Evolutionary conservation across 2,888 invertebrate species (phyloP).

Genomic region (Leucozona laternaria): DNA sequence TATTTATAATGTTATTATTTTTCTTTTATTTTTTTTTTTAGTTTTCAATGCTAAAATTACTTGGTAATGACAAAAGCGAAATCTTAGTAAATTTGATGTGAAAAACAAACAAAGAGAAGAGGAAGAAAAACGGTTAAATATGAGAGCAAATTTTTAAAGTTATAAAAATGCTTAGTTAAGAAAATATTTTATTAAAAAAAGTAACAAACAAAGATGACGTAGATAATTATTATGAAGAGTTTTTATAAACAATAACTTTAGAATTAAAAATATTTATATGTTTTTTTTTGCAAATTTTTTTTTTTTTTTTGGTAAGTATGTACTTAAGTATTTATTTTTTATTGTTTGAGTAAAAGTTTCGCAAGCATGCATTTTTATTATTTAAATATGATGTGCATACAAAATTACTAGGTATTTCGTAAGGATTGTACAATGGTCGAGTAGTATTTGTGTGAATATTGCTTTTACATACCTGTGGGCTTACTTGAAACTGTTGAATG

Average conservation of each 20-base stretch:
- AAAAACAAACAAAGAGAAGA: conserved; percentile 70
- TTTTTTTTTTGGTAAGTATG: conserved; percentile 18
- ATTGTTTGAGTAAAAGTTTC: conserved; percentile 67
- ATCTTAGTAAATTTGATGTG: conserved; percentile 71
- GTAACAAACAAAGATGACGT: conserved; percentile 33
- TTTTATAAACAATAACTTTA: background rate
- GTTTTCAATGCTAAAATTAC: conserved; percentile 71
- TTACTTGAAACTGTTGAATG: conserved; percentile 96
- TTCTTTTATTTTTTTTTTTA: conserved; percentile 39
- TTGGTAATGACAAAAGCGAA: conserved; percentile 75
- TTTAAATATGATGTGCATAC: conserved; percentile 74
- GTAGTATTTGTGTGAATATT: conserved; percentile 68
- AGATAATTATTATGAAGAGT: conserved; percentile 13
- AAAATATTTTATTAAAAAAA: conserved; percentile 31
- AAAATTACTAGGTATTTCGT: conserved; percentile 75
- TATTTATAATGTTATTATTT: conserved; percentile 29
- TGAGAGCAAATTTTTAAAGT: conserved; percentile 65
- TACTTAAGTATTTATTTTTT: conserved; percentile 40
- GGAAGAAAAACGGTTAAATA: conserved; percentile 74
- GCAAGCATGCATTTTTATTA: conserved; percentile 74
- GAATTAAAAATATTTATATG: conserved; percentile 6
- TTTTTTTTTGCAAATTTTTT: too few relatives aligned
- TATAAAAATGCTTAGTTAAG: conserved; percentile 56
- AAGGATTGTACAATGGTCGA: conserved; percentile 75
- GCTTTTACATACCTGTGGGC: conserved; percentile 83